Conservation (phyloP, 1,140 invertebrate genomes). For the Heliconius hewitsoni region DNA sequence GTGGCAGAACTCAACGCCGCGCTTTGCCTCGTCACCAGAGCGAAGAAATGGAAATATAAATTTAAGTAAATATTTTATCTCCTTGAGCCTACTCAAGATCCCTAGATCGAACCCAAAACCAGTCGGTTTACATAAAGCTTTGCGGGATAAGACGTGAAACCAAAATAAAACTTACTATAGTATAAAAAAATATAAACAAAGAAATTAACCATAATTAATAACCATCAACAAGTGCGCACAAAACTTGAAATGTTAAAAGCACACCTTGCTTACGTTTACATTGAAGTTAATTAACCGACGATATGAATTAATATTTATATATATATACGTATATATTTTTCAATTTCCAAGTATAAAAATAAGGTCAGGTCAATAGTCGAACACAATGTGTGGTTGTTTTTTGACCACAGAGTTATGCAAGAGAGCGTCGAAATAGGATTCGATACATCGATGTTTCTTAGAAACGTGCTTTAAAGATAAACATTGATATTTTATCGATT, state of each 20-base stretch:
- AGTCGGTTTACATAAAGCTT: no score
- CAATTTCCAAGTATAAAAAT: conserved; percentile 50
- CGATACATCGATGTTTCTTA: conserved; percentile 59
- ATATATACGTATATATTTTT: conserved; percentile 4
- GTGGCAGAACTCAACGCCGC: no score
- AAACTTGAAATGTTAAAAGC: background rate
- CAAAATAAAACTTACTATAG: no score
- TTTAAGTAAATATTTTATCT: no score
- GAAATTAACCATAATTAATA: background rate
- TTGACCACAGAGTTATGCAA: conserved; percentile 69
- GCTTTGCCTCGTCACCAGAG: no score
- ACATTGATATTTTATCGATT: conserved; percentile 73
- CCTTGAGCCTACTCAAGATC: no score
- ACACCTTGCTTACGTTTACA: background rate
- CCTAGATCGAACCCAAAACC: no score
- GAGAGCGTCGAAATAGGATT: conserved; percentile 63
- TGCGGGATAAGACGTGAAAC: no score
- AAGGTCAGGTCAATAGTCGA: conserved; percentile 60
- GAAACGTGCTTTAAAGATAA: conserved; percentile 77
- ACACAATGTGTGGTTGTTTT: conserved; percentile 59
- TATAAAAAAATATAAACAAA: background rate
- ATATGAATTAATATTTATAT: background rate
- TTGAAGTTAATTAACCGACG: conserved; percentile 3
- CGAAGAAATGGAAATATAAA: no score
- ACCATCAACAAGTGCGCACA: background rate